Evolutionary conservation across 2,113 vertebrate species (phyloP).

Genomic region (Chauna torquata): DNA sequence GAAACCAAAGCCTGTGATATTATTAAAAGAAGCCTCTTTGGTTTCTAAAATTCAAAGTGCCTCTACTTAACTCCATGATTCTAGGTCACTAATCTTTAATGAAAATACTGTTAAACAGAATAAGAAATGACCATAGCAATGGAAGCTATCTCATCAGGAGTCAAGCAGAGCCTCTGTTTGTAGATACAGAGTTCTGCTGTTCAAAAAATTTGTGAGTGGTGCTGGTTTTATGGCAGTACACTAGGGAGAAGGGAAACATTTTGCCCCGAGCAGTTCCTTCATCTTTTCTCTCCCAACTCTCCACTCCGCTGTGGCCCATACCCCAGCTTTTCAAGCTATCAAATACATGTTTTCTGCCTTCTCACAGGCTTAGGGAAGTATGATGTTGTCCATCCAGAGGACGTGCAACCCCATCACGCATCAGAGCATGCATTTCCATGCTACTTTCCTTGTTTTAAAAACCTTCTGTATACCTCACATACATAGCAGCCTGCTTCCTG

Average conservation of each 20-base stretch:
- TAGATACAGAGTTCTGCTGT: not conserved
- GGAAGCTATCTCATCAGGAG: not conserved
- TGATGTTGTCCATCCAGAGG: not conserved
- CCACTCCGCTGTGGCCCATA: not conserved
- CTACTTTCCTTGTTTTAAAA: not conserved
- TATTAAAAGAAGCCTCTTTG: not conserved
- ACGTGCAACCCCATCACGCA: not conserved
- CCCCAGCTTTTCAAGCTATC: not conserved
- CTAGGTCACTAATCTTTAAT: not conserved
- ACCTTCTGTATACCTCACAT: not conserved
- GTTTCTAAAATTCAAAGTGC: not conserved
- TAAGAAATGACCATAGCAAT: not conserved
- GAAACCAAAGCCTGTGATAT: not conserved
- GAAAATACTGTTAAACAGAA: not conserved
- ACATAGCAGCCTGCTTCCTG: not conserved
- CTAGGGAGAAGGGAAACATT: not conserved
- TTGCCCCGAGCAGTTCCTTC: not conserved
- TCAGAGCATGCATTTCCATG: not conserved
- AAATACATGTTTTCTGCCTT: not conserved
- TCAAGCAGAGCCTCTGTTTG: not conserved
- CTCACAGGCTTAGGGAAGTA: not conserved
- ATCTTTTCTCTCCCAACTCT: not conserved
- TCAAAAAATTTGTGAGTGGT: not conserved
- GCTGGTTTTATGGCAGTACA: not conserved
- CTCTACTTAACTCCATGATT: not conserved